These are phyloP conservation scores for Cuculus canorus DNA, from an alignment of 2,797 vertebrate species.

Conservation along the genomic window DNA sequence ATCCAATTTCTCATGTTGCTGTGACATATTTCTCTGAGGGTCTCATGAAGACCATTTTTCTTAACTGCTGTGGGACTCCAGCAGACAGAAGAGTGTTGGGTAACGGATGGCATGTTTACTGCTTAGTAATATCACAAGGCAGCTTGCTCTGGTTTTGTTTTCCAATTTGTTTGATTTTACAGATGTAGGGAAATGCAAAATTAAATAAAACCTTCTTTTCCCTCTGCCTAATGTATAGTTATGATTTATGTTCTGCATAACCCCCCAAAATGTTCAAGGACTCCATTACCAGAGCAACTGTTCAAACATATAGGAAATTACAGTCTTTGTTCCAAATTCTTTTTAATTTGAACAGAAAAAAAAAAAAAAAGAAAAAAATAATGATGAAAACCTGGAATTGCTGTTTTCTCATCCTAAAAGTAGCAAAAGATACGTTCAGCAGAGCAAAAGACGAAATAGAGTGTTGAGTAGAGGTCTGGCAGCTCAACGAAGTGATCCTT, in stretches of 20 bases:
- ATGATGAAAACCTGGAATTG: neutral
- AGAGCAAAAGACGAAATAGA: too few relatives aligned
- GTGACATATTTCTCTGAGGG: neutral
- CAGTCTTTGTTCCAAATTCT: neutral
- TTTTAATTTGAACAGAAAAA: neutral
- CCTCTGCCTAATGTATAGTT: neutral
- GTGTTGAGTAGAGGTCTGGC: too few relatives aligned
- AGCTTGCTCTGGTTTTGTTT: neutral
- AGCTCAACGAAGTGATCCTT: neutral
- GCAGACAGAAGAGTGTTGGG: neutral
- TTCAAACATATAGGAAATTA: neutral
- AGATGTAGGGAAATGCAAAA: neutral
- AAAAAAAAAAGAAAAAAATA: neutral
- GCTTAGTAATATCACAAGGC: neutral
- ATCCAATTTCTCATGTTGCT: neutral
- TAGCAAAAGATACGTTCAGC: neutral
- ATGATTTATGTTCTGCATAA: neutral
- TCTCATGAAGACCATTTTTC: neutral
- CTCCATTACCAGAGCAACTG: neutral
- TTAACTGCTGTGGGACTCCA: neutral
- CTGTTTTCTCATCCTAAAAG: neutral
- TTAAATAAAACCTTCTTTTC: neutral
- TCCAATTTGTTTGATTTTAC: slow-evolving; percentile 20
- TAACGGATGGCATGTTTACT: neutral
- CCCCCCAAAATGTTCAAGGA: neutral